These are phyloP conservation scores for Circaetus gallicus DNA, from an alignment of 2,113 vertebrate species.

Conservation along the genomic window DNA sequence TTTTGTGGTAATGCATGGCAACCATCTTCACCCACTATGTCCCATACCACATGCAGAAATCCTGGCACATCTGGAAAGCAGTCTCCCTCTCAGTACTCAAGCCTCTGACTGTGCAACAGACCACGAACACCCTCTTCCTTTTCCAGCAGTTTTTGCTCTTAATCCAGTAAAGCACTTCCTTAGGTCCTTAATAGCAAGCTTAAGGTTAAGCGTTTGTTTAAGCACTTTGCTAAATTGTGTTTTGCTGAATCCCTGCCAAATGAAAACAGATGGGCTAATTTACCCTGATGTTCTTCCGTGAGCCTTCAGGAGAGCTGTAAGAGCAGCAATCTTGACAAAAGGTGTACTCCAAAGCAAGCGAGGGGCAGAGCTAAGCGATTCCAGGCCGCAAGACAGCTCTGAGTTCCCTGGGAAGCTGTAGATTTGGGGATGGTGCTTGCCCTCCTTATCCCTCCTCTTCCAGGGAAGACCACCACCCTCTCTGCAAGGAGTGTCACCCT, in stretches of 20 bases:
- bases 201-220: slow-evolving; percentile 31
- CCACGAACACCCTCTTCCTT: not conserved
- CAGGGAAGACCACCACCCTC: not conserved
- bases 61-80: not conserved
- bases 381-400: not conserved
- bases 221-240: not conserved
- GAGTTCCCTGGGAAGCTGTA: not conserved
- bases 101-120: not conserved
- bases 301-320: not conserved
- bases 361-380: not conserved
- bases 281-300: not conserved
- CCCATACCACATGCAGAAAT: not conserved
- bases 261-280: slow-evolving; percentile 30
- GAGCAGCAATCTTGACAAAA: not conserved
- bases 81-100: not conserved
- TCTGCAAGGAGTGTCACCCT: not conserved
- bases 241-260: slow-evolving; percentile 21
- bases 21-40: not conserved
- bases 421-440: not conserved
- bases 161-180: not conserved
- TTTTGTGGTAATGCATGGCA: not conserved
- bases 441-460: not conserved
- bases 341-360: not conserved
- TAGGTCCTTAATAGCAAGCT: not conserved
- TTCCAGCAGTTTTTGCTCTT: not conserved